phyloP scores from a whole-genome alignment of 2,113 vertebrate species.

The Montifringilla adamsi region DNA sequence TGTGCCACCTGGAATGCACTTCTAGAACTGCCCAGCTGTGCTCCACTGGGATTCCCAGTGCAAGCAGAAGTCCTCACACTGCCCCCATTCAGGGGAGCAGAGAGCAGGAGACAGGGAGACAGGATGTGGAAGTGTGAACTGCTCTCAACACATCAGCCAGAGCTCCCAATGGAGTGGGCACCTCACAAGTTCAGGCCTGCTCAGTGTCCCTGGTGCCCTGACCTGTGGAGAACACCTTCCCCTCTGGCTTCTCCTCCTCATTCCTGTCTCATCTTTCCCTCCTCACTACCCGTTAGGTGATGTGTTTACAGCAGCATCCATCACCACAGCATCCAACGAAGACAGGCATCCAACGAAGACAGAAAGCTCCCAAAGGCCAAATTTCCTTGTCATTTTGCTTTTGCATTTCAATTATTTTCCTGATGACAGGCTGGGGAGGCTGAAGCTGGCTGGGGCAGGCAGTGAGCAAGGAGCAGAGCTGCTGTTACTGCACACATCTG shows the following conservation, averaged over 20 bases:
- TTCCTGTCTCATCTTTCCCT: neutral
- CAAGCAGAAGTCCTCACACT: neutral
- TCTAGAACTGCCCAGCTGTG: neutral
- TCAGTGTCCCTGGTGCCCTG: neutral
- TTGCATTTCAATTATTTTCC: neutral
- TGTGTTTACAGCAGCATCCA: neutral
- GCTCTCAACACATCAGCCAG: neutral
- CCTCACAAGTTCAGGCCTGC: neutral
- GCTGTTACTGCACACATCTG: neutral
- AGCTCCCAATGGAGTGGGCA: fast-evolving
- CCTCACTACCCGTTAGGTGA: neutral
- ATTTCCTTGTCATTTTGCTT: neutral
- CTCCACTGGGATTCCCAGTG: fast-evolving
- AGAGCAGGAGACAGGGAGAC: neutral
- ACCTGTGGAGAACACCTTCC: neutral
- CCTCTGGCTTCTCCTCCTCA: neutral
- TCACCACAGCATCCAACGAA: neutral
- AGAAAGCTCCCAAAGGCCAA: neutral
- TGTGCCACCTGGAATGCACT: fast-evolving
- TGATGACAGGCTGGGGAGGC: neutral
- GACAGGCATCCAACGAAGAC: neutral
- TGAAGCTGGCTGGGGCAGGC: neutral
- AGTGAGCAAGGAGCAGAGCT: neutral
- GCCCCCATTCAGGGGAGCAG: neutral
- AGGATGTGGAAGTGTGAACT: neutral